Evolutionary conservation across 2,888 invertebrate species (phyloP), one percentile per base, ranked within the genome.

Genomic region (Drosophila subsilvestris): DNA sequence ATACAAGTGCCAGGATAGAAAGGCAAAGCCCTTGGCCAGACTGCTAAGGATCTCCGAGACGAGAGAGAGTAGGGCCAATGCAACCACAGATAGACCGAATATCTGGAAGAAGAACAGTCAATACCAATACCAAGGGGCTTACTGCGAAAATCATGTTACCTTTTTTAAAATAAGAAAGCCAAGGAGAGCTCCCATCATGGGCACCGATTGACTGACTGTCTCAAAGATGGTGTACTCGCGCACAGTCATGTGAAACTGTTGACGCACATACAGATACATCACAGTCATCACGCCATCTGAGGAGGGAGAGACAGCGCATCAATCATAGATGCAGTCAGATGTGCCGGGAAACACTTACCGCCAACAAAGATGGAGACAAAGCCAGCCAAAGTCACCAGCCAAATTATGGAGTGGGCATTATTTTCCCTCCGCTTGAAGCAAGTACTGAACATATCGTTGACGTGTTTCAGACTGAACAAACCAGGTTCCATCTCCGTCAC

Each of bases 221-320:
- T 93, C 93, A 86, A 92, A 96, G 53, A 93, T 91, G 0, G 95
- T 95, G 80, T 93, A 95, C 20, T 94, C 93, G 59, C 93, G 91
- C 53, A 95, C 92, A 14, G 94, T 93, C 96, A 96, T 96, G 18
- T 94, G 93, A 42, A 96, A 94, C 83, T 94, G 94, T 54, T 94
- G 93, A 65, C 95, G 93, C 0, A 94, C 91, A 88, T 95, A 96
- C 78, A 95, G 84, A 88, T 94, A 96, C 60, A 93, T 93, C n/a
- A 96, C 92, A 2, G 90, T 89, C 68, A 81, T 83, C n/a, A 75
- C 80, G 14, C 92, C 92, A 76, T 89, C 91, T 91, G 45, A 7
- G 6, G 1, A 27, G 9, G 27, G 27, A 9, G 18, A 45, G 29
- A 51, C 53, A 48, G 18, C 18, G 14, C 14, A 2, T 50, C 12